Conservation (phyloP, 2,888 invertebrate species). For the Andrena dorsata region DNA sequence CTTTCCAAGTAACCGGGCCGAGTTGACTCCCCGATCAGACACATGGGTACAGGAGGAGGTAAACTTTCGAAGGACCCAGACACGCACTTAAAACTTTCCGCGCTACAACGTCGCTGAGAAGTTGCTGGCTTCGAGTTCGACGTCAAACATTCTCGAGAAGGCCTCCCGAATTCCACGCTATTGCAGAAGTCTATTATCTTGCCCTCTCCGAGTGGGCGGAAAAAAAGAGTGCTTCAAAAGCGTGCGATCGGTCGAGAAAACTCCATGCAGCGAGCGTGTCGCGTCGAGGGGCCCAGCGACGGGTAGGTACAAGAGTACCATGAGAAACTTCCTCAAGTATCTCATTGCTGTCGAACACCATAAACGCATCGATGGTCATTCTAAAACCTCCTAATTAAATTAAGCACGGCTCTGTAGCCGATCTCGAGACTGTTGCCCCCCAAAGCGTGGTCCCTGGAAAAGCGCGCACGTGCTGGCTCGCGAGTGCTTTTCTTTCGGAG, state of each 20-base stretch:
- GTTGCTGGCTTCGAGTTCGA: conserved; percentile 22
- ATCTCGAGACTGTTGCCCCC: conserved; percentile 49
- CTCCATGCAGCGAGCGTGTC: not conserved
- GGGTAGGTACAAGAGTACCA: not conserved
- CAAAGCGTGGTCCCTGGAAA: conserved; percentile 53
- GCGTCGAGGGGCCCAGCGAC: not conserved
- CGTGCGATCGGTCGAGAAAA: not conserved
- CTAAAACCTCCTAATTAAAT: conserved; percentile 60
- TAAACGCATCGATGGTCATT: conserved; percentile 28
- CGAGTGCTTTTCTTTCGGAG: conserved; percentile 5
- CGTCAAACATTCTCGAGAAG: conserved; percentile 21
- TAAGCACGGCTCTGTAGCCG: conserved; percentile 57
- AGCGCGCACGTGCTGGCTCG: conserved; percentile 55
- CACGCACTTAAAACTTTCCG: conserved; percentile 66
- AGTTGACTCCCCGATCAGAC: conserved; percentile 20
- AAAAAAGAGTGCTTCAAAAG: not conserved
- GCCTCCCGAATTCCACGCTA: conserved; percentile 13
- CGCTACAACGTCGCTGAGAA: conserved; percentile 26
- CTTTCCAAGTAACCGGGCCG: conserved; percentile 4
- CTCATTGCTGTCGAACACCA: not conserved
- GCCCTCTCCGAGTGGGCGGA: not conserved
- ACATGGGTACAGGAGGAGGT: conserved; percentile 13
- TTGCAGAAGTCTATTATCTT: conserved; percentile 29
- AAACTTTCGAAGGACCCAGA: conserved; percentile 44
- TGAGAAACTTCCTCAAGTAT: conserved; percentile 27